These are phyloP conservation scores for Eumeta japonica DNA, from an alignment of 1,140 invertebrate species.

Conservation along the genomic window DNA sequence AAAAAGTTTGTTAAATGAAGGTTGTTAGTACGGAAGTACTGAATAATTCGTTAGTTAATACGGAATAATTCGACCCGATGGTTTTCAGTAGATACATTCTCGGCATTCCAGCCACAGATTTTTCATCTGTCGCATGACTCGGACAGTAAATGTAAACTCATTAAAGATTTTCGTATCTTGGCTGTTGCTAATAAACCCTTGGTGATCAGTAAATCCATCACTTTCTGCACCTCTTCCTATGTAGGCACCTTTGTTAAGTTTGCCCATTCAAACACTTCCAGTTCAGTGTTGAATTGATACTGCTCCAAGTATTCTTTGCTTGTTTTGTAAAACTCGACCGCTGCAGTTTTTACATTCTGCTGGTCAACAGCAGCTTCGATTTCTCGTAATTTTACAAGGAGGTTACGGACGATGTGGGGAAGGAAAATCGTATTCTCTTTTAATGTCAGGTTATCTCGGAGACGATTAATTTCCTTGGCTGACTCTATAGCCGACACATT, in stretches of 20 bases:
- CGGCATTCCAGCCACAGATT: constrained; percentile 5
- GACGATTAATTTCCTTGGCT: constrained; percentile 1
- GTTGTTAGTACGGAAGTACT: constrained; percentile 9
- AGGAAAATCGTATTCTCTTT: constrained; percentile 10
- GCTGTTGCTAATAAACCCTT: constrained; percentile 7
- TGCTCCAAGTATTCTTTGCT: constrained; percentile 15
- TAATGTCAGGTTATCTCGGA: constrained; percentile 12
- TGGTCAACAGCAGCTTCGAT: constrained; percentile 13
- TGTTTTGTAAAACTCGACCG: constrained; percentile 27
- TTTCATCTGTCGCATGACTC: constrained; percentile 5
- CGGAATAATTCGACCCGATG: constrained; percentile 15
- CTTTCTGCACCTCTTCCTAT: constrained; percentile 14
- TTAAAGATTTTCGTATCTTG: constrained; percentile 7
- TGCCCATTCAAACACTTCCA: constrained; percentile 1
- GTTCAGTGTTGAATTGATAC: constrained; percentile 10
- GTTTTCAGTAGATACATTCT: constrained; percentile 9
- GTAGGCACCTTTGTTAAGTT: constrained; percentile 12
- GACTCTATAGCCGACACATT: background rate
- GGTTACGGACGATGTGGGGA: constrained; percentile 1
- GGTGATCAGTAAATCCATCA: constrained; percentile 8
- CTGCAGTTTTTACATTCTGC: constrained; percentile 20
- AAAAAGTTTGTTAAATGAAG: constrained; percentile 9
- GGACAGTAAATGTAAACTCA: constrained; percentile 9
- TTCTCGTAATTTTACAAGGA: constrained; percentile 9
- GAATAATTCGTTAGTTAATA: too few species aligned